A percentile compares a stretch with the other conserved stretches of the same genome.
These are phyloP conservation scores for Drosophila paulistorum DNA, from an alignment of 1,140 invertebrate genomes.

Conservation along the genomic window DNA sequence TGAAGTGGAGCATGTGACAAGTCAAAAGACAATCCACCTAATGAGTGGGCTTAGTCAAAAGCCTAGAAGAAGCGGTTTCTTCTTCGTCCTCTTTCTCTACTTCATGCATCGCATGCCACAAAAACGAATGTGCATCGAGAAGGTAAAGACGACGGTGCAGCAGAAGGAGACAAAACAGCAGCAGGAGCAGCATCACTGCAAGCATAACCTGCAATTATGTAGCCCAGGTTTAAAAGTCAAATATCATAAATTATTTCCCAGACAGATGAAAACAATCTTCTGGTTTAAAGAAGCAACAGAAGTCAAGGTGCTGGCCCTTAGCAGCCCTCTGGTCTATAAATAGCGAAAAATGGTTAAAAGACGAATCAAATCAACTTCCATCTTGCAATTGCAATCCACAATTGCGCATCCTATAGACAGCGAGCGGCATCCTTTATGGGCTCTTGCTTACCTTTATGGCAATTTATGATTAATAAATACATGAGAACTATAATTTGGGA, in stretches of 20 bases:
- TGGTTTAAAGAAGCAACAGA: slow-evolving; percentile 6
- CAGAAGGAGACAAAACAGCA: slow-evolving; percentile 13
- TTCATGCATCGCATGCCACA: not conserved
- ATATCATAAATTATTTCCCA: slow-evolving; percentile 75
- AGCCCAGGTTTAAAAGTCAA: slow-evolving; percentile 64
- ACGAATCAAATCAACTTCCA: slow-evolving; percentile 25
- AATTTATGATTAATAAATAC: slow-evolving; percentile 77
- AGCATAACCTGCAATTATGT: slow-evolving; percentile 65
- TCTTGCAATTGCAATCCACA: slow-evolving; percentile 45
- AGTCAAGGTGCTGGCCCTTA: slow-evolving; percentile 17
- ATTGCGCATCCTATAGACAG: slow-evolving; percentile 39
- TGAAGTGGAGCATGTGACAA: slow-evolving; percentile 47
- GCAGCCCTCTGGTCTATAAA: slow-evolving; percentile 57
- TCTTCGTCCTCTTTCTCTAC: not conserved
- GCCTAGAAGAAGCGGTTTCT: slow-evolving; percentile 14
- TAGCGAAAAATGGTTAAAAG: slow-evolving; percentile 31
- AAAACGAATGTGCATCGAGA: slow-evolving; percentile 6
- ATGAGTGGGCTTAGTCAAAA: slow-evolving; percentile 45
- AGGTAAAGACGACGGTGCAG: slow-evolving; percentile 4
- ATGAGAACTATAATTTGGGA: slow-evolving; percentile 15
- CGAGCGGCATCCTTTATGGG: slow-evolving; percentile 44
- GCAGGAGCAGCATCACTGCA: not conserved
- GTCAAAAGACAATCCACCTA: slow-evolving; percentile 59
- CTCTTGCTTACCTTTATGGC: slow-evolving; percentile 36
- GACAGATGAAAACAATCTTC: slow-evolving; percentile 48